Percentiles rank a stretch among this genome's conserved stretches.
phyloP scores from a whole-genome alignment of 2,113 vertebrate genomes.

The Oxyura jamaicensis region DNA sequence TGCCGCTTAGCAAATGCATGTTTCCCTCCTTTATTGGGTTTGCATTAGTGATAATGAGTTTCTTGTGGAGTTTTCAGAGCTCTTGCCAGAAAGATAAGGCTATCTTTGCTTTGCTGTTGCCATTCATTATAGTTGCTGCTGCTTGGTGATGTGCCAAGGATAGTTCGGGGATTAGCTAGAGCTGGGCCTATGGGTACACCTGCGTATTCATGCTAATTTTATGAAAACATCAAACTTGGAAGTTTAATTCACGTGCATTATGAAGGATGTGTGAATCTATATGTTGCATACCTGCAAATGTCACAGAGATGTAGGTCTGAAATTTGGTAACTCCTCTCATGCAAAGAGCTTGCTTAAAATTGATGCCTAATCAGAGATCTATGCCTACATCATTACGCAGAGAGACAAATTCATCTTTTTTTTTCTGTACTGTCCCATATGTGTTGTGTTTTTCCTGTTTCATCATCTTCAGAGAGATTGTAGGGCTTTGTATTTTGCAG shows the following conservation, averaged over 20 bases:
- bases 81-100: conserved; percentile 42
- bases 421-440: neutral
- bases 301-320: neutral
- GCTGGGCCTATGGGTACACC: neutral
- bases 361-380: neutral
- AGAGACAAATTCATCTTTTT: neutral
- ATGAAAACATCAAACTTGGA: neutral
- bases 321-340: neutral
- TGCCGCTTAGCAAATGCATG: neutral
- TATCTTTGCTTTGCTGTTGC: neutral
- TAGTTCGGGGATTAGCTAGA: neutral
- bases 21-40: neutral
- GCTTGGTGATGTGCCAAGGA: neutral
- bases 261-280: neutral
- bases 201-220: neutral
- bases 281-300: neutral
- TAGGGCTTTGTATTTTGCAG: neutral
- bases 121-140: neutral
- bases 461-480: neutral
- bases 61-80: neutral
- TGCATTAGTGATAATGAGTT: conserved; percentile 34
- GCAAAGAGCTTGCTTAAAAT: neutral
- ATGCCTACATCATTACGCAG: neutral
- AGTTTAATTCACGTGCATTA: neutral
- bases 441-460: neutral